Evolutionary conservation across 1,140 invertebrate species (phyloP), one percentile per base, ranked within the genome.

Genomic region (Argopecten irradians): DNA sequence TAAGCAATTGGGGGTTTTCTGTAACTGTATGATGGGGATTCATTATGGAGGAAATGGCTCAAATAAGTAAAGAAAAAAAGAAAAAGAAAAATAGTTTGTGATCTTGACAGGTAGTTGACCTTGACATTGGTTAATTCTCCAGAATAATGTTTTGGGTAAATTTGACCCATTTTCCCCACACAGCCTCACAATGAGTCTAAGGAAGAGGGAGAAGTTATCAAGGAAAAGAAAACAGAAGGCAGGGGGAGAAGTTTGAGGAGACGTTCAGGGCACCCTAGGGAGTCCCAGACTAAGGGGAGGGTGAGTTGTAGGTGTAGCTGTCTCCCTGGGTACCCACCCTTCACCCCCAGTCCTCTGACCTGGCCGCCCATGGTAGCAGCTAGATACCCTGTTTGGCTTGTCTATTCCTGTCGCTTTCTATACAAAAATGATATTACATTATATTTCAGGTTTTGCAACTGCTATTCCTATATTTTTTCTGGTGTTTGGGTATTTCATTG

Each of bases 261-360:
- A 16, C 55, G 55, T 28, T 1, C n/a, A 3, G 55, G 55, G 3
- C 55, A n/a, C 55, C 5, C 55, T 71, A 71, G 55, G n/a, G 22
- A 71, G 55, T n/a, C 55, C 55, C 55, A 71, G 55, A 71, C 55
- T 71, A 71, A 71, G 55, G 55, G 55, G 55, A 71, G 55, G 55
- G 55, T 71, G 55, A 71, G 55, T 71, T 71, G 55, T 71, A 71
- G 55, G 55, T 55, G 16, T n/a, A 11, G 55, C 16, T 71, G 55
- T 71, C 55, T 16, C 55, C n/a, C 5, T 28, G 55, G 55, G 55
- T 28, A 71, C 55, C n/a, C 55, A 71, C 19, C 43, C 43, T 46
- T 19, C 43, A 16, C 55, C 16, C n/a, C n/a, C n/a, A n/a, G 55
- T n/a, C 55, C n/a, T 71, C n/a, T n/a, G 7, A 71, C n/a, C 11